Evolutionary conservation across 2,113 vertebrate genomes (phyloP).

Genomic region (Protobothrops flavoviridis): DNA sequence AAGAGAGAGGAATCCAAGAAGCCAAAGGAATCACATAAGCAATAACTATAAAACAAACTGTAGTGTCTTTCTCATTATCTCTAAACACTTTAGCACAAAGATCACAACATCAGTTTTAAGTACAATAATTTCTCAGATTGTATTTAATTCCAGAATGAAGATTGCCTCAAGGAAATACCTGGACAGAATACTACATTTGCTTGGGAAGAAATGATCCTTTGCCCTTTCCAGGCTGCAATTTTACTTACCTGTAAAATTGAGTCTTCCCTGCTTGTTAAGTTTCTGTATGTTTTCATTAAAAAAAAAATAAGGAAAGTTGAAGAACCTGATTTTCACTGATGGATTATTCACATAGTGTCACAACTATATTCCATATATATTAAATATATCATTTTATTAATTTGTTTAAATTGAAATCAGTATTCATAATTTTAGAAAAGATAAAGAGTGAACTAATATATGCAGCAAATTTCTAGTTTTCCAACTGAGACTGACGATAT

Average conservation of each 20-base stretch:
- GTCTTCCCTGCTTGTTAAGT: not conserved
- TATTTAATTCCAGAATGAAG: not conserved
- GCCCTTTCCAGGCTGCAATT: not conserved
- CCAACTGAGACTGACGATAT: not conserved
- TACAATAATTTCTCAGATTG: not conserved
- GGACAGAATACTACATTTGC: not conserved
- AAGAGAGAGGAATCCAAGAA: not conserved
- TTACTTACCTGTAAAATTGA: not conserved
- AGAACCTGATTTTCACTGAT: not conserved
- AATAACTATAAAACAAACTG: not conserved
- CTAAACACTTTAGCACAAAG: not conserved
- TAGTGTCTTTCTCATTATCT: not conserved
- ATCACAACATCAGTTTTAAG: not conserved
- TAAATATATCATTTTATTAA: not conserved
- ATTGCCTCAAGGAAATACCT: not conserved
- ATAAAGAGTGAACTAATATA: not conserved
- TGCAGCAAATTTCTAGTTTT: not conserved
- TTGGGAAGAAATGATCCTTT: not conserved
- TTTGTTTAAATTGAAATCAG: not conserved
- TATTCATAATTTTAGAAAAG: not conserved
- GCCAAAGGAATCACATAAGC: not conserved
- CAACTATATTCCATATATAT: not conserved
- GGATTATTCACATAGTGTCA: not conserved
- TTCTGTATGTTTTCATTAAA: not conserved
- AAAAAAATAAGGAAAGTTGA: not conserved